These are phyloP conservation scores for Philonicus albiceps DNA, from an alignment of 2,888 invertebrate species.

Conservation along the genomic window DNA sequence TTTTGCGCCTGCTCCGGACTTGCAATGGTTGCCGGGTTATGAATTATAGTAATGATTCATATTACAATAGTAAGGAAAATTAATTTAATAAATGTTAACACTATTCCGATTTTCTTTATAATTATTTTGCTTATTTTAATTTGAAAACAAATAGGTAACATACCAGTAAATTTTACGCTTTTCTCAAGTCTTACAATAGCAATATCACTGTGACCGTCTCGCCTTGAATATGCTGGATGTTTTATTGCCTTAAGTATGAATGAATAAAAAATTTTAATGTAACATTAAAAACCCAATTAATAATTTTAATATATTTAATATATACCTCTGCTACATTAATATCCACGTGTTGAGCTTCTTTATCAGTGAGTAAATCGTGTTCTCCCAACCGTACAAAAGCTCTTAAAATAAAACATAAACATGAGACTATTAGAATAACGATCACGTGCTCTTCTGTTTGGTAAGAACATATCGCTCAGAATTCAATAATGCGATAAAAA, in stretches of 20 bases:
- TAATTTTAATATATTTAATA: not conserved
- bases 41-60: too few relatives aligned
- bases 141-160: too few relatives aligned
- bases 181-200: slow-evolving; percentile 73
- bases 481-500: too few relatives aligned
- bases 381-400: slow-evolving; percentile 76
- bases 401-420: slow-evolving; percentile 58
- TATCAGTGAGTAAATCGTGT: slow-evolving; percentile 69
- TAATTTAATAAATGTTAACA: too few relatives aligned
- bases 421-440: not conserved
- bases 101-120: too few relatives aligned
- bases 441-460: too few relatives aligned
- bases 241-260: slow-evolving; percentile 39
- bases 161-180: slow-evolving; percentile 69
- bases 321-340: slow-evolving; percentile 51
- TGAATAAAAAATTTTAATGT: not conserved
- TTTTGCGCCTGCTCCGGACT: too few relatives aligned
- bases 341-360: slow-evolving; percentile 67
- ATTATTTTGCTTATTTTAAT: too few relatives aligned
- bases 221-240: slow-evolving; percentile 55
- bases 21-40: too few relatives aligned
- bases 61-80: too few relatives aligned
- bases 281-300: not conserved
- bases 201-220: slow-evolving; percentile 76
- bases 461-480: too few relatives aligned